Conservation (phyloP, 1,140 invertebrate species). For the Drosophila ercepeae region DNA sequence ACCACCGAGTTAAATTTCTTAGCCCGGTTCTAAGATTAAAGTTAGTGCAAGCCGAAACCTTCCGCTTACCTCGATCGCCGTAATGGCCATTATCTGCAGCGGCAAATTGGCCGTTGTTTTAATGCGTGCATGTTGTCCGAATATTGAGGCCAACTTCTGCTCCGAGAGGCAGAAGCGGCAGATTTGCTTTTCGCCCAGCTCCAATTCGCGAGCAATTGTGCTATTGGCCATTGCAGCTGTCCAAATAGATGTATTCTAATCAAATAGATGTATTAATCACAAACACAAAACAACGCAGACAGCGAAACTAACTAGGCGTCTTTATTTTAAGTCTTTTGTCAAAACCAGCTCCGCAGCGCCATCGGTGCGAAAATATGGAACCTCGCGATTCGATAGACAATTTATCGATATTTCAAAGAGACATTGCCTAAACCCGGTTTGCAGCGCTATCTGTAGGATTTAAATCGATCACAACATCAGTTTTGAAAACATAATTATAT, state of each 20-base stretch:
- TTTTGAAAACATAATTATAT: constrained; percentile 1
- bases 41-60: constrained; percentile 56
- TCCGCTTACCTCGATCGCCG: constrained; percentile 89
- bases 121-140: constrained; percentile 85
- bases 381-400: no score
- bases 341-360: background rate
- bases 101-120: constrained; percentile 87
- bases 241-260: no score
- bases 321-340: constrained; percentile 15
- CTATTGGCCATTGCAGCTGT: constrained; percentile 43
- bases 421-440: background rate
- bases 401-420: constrained; percentile 10
- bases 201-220: constrained; percentile 37
- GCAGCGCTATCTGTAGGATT: background rate
- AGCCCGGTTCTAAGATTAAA: constrained; percentile 55
- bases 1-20: constrained; percentile 46
- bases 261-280: background rate
- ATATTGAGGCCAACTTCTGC: constrained; percentile 87
- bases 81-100: constrained; percentile 90
- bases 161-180: constrained; percentile 89
- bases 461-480: no score
- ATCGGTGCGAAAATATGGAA: no score
- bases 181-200: constrained; percentile 85
- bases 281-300: background rate
- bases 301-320: constrained; percentile 26